These are phyloP conservation scores for Molorchus minor DNA, from an alignment of 2,888 invertebrate species.

Conservation along the genomic window DNA sequence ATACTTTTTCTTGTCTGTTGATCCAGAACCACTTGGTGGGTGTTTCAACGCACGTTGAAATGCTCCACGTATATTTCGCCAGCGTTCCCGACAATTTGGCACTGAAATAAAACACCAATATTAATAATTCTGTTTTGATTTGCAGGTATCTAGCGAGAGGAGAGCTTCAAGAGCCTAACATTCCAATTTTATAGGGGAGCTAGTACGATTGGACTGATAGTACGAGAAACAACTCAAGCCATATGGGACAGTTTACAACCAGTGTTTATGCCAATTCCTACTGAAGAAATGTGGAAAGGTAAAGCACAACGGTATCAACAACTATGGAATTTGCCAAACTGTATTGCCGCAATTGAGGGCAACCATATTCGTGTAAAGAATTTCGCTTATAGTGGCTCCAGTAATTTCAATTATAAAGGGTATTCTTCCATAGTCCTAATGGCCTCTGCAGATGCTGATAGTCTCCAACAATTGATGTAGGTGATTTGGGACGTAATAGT, in stretches of 20 bases:
- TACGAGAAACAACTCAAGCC: constrained; percentile 14
- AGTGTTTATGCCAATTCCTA: constrained; percentile 21
- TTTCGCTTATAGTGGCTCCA: constrained; percentile 4
- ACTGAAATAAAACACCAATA: too few relatives aligned
- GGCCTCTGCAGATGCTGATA: background rate
- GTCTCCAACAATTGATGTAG: background rate
- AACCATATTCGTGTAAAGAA: background rate
- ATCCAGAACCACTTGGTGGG: too few relatives aligned
- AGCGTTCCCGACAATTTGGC: too few relatives aligned
- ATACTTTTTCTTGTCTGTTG: too few relatives aligned
- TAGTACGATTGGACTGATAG: constrained; percentile 10
- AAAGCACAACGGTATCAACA: constrained; percentile 22
- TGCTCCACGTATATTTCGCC: too few relatives aligned
- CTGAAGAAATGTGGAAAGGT: constrained; percentile 18
- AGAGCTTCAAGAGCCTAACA: background rate
- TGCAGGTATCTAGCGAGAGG: background rate
- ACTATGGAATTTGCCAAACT: constrained; percentile 21
- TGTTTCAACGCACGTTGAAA: too few relatives aligned
- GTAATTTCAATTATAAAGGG: background rate
- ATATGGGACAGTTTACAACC: constrained; percentile 21
- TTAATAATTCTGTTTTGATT: too few relatives aligned
- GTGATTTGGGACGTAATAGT: background rate
- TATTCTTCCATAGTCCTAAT: background rate
- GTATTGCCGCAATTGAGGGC: background rate
- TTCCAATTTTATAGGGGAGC: constrained; percentile 21